Conservation (phyloP, 2,888 invertebrate genomes). For the Nasonovia ribisnigri region DNA sequence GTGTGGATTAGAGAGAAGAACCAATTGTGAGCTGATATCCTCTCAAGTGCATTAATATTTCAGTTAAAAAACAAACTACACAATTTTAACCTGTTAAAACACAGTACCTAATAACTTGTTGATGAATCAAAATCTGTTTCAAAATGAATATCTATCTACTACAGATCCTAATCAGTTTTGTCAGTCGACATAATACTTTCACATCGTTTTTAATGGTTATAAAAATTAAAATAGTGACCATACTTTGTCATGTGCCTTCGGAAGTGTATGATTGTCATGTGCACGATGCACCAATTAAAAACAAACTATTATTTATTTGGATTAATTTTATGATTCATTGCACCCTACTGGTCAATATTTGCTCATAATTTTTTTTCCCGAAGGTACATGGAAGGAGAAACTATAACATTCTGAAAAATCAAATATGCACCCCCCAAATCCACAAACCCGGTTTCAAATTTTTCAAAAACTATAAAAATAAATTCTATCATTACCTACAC, state of each 20-base stretch:
- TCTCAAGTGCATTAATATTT: no score
- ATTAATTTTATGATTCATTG: not conserved
- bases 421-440: not conserved
- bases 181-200: not conserved
- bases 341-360: not conserved
- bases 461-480: not conserved
- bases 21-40: no score
- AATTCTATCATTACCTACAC: not conserved
- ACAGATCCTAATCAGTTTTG: not conserved
- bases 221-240: not conserved
- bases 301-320: not conserved
- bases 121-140: not conserved
- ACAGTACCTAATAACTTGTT: not conserved
- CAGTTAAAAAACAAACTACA: not conserved
- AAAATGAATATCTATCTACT: not conserved
- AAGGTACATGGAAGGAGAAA: not conserved
- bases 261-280: not conserved
- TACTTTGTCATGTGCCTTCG: not conserved
- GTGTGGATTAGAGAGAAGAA: no score
- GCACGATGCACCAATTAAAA: not conserved
- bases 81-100: not conserved
- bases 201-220: not conserved
- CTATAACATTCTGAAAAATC: not conserved
- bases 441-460: not conserved
- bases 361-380: not conserved